Conservation (phyloP, 2,797 vertebrate species). For the Novumbra hubbsi region DNA sequence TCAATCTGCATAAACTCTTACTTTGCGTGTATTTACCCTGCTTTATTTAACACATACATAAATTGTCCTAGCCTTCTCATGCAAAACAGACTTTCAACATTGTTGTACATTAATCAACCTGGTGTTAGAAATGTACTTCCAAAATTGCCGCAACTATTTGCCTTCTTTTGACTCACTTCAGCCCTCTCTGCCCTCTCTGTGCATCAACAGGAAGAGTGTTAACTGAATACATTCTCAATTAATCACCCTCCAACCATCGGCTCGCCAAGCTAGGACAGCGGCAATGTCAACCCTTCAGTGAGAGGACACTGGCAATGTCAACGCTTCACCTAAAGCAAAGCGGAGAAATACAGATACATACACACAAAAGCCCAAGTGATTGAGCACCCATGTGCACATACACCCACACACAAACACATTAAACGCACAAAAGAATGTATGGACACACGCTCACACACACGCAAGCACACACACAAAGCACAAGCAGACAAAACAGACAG, state of each 20-base stretch:
- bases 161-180: constrained; percentile 42
- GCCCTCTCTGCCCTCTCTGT: constrained; percentile 39
- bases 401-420: constrained; percentile 18
- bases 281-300: constrained; percentile 50
- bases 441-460: constrained; percentile 4
- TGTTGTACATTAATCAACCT: constrained; percentile 62
- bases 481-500: constrained; percentile 39
- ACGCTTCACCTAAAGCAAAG: constrained; percentile 47
- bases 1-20: constrained; percentile 51
- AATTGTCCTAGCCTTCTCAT: constrained; percentile 46
- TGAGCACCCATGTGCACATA: background rate
- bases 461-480: constrained; percentile 8
- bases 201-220: constrained; percentile 43
- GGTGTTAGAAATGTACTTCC: constrained; percentile 52
- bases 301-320: constrained; percentile 34
- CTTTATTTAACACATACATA: constrained; percentile 43
- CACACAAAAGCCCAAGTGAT: constrained; percentile 14
- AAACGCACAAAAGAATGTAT: constrained; percentile 8
- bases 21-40: constrained; percentile 29
- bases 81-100: constrained; percentile 42
- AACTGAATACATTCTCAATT: constrained; percentile 63
- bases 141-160: constrained; percentile 49
- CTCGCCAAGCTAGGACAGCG: constrained; percentile 32
- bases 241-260: constrained; percentile 60
- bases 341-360: constrained; percentile 18